Conservation (phyloP, 2,113 vertebrate genomes). For the Rhabdomys dilectus region DNA sequence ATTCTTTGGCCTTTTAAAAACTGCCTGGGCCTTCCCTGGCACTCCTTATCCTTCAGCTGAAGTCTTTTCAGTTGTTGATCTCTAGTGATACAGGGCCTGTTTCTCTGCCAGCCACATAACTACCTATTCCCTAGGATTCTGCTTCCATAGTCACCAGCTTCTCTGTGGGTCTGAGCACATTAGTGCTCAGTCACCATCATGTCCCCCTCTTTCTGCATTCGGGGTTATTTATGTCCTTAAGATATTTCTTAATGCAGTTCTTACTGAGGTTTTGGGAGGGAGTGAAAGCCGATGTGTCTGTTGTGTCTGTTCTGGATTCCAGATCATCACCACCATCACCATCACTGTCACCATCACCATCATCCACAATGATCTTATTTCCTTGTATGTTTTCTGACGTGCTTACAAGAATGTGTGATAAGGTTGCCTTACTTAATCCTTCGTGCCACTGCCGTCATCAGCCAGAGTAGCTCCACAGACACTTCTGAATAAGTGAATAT, state of each 20-base stretch:
- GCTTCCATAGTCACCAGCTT: neutral
- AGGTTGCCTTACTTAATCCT: neutral
- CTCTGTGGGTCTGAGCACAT: conserved; percentile 1
- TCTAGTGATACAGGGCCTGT: neutral
- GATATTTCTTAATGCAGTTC: conserved; percentile 25
- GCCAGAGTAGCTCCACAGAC: neutral
- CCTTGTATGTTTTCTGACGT: neutral
- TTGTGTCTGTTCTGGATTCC: neutral
- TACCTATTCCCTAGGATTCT: neutral
- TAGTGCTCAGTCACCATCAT: neutral
- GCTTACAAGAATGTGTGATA: neutral
- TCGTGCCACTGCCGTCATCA: neutral
- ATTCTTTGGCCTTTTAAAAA: neutral
- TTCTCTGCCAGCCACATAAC: neutral
- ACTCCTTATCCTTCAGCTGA: neutral
- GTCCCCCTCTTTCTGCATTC: neutral
- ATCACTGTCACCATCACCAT: conserved; percentile 31
- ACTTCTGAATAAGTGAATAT: conserved; percentile 32
- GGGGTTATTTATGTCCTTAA: neutral
- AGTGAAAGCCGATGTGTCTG: neutral
- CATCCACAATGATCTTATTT: conserved; percentile 44
- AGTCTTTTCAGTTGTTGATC: conserved; percentile 27
- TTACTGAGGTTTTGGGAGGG: conserved; percentile 45
- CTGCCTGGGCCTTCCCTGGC: conserved; percentile 8
- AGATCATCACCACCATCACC: conserved; percentile 24